A percentile compares a stretch with the other conserved stretches of the same genome.
Evolutionary conservation across 2,113 vertebrate genomes (phyloP).

Genomic region (Sciurus niger): DNA sequence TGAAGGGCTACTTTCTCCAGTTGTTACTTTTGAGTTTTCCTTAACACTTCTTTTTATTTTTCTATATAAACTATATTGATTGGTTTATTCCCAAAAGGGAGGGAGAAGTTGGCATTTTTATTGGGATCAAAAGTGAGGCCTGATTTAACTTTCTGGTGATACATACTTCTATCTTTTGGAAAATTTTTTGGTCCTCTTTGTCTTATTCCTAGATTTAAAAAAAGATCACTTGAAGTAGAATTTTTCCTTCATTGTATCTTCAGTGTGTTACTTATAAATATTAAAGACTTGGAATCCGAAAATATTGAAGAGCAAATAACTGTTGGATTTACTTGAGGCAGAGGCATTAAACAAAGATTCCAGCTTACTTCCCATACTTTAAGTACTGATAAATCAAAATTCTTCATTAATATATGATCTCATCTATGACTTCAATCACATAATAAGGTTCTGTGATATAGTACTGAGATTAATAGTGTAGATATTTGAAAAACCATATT

Average conservation of each 20-base stretch:
- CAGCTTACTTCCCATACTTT: background rate
- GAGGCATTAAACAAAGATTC: background rate
- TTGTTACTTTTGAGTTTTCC: background rate
- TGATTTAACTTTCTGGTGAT: background rate
- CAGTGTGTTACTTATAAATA: slow-evolving; percentile 34
- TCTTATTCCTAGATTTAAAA: slow-evolving; percentile 56
- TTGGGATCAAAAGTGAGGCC: slow-evolving; percentile 13
- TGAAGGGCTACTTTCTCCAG: background rate
- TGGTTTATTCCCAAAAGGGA: background rate
- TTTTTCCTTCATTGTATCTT: background rate
- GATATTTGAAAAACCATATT: background rate
- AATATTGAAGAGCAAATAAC: background rate
- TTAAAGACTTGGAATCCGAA: background rate
- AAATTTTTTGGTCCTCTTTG: background rate
- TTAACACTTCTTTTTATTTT: slow-evolving; percentile 11
- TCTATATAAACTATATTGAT: background rate
- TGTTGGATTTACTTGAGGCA: background rate
- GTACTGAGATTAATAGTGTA: background rate
- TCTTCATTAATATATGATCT: background rate
- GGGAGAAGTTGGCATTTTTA: background rate
- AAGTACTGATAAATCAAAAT: background rate
- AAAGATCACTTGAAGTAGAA: background rate
- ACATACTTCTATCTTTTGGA: background rate
- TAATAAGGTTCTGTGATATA: background rate
- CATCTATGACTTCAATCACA: background rate